Base-by-base conservation (phyloP, 2,113 vertebrate genomes). In the Thryonomys swinderianus region DNA sequence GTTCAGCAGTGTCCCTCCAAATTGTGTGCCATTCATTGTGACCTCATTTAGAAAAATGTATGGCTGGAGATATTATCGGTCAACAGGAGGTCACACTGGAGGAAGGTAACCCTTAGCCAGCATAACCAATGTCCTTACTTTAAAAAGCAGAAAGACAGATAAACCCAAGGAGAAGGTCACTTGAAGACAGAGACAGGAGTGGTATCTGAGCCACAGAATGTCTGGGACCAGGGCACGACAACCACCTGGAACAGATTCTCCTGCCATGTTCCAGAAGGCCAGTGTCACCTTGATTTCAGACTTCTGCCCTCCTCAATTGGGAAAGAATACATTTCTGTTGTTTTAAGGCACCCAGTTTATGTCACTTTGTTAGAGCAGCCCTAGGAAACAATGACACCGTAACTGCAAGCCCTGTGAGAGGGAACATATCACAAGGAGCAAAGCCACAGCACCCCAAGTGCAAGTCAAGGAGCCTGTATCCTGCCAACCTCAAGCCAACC, bases 141-240 rank as follows among this genome's bases (percentile, higher is more conserved):
- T n/a, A 16, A 78, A 7, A 37, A n/a, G 34, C 21, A 25, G 64
- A 34, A 74, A 42, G 4, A 21, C 40, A 62, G 2, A 2, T 12
- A 5, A 45, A 76, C 25, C 27, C 45, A 76, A 48, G 45, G 25
- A 32, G 45, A 78, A 30, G 30, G 7, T 13, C 7, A 13, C 14
- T 0, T 4, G 37, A 11, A 6, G n/a, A 86, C 0, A 21, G 13
- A 14, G 17, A 74, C 4, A 4, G 40, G 11, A 2, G 2, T 12
- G 37, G 23, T 4, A 16, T 3, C 2, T 5, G n/a, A 0, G 7
- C 40, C 40, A 3, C 17, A 7, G 34, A 32, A 2, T 21, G 2
- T 20, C 10, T 0, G 21, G 59, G 27, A 17, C 1, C 0, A 16
- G 0, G 9, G 17, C 34, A 23, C 18, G 0, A 40, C 40, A 12